These are phyloP conservation scores for Colletes latitarsis DNA, from an alignment of 1,140 invertebrate species.

Conservation along the genomic window DNA sequence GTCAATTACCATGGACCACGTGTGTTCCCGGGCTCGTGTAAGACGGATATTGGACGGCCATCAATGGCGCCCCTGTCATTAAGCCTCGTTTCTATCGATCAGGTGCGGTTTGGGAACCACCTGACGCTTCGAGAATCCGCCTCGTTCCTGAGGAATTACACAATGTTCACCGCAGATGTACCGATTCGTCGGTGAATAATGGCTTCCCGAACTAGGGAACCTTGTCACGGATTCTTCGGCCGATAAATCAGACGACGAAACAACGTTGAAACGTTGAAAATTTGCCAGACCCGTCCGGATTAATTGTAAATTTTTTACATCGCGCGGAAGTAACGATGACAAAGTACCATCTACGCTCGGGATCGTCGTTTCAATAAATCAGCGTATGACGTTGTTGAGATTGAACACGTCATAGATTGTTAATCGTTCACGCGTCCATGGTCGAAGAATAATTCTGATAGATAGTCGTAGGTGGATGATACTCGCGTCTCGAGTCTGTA, in stretches of 20 bases:
- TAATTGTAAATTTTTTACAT: not conserved
- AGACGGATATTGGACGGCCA: constrained; percentile 38
- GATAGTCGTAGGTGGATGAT: too few relatives aligned
- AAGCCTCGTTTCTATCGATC: constrained; percentile 59
- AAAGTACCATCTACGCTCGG: not conserved
- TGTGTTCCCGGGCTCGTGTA: constrained; percentile 26
- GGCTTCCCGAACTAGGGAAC: constrained; percentile 34
- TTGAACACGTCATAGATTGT: not conserved
- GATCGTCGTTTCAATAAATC: too few relatives aligned
- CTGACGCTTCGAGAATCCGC: constrained; percentile 59
- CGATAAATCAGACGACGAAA: constrained; percentile 49
- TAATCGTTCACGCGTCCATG: not conserved
- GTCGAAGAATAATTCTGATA: too few relatives aligned
- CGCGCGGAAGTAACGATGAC: not conserved
- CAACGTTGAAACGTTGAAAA: not conserved
- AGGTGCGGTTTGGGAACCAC: constrained; percentile 54
- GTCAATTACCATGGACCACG: constrained; percentile 51
- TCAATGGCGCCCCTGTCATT: constrained; percentile 51
- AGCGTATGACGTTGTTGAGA: too few relatives aligned
- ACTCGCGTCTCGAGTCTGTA: too few relatives aligned
- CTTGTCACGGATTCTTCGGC: constrained; percentile 50
- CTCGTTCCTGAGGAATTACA: constrained; percentile 64
- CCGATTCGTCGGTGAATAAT: constrained; percentile 53
- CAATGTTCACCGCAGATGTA: constrained; percentile 56
- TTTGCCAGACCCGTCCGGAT: not conserved